These are phyloP conservation scores for Drosophila tani DNA, from an alignment of 1,140 invertebrate species.

Conservation along the genomic window DNA sequence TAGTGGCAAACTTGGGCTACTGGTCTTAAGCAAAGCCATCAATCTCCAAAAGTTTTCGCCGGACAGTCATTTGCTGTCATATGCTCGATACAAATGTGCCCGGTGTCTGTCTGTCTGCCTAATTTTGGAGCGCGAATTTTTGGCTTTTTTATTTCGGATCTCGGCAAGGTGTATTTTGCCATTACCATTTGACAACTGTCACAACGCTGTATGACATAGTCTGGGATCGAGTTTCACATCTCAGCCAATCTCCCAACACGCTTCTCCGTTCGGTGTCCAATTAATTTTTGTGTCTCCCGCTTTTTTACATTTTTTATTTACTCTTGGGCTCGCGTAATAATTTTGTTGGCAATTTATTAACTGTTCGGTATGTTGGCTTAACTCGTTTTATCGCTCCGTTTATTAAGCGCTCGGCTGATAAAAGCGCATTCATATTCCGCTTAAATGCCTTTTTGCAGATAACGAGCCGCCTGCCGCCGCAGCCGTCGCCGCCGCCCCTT, in stretches of 20 bases:
- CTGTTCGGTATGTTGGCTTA: slow-evolving; percentile 45
- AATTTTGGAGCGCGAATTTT: slow-evolving; percentile 30
- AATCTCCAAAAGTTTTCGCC: slow-evolving; percentile 63
- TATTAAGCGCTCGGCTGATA: slow-evolving; percentile 76
- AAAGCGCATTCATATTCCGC: slow-evolving; percentile 75
- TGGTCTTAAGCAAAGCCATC: slow-evolving; percentile 81
- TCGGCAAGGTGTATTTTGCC: slow-evolving; percentile 66
- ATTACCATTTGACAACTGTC: slow-evolving; percentile 83
- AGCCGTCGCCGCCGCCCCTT: slow-evolving; percentile 20
- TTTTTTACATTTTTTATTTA: slow-evolving; percentile 25
- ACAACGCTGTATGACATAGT: slow-evolving; percentile 80
- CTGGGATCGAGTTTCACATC: slow-evolving; percentile 23
- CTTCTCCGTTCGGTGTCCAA: slow-evolving; percentile 41
- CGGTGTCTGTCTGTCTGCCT: slow-evolving; percentile 54
- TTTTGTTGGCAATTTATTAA: slow-evolving; percentile 80
- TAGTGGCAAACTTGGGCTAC: slow-evolving; percentile 52
- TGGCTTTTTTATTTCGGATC: slow-evolving; percentile 42
- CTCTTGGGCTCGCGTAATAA: slow-evolving; percentile 70
- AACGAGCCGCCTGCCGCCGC: slow-evolving; percentile 45
- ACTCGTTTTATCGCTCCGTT: slow-evolving; percentile 76
- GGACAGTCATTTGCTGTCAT: slow-evolving; percentile 67
- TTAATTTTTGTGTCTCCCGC: slow-evolving; percentile 45
- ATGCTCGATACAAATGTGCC: slow-evolving; percentile 69
- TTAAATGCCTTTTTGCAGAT: slow-evolving; percentile 73
- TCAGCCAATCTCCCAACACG: slow-evolving; percentile 25